Conservation (phyloP, 2,797 vertebrate species). For the Picus viridis region DNA sequence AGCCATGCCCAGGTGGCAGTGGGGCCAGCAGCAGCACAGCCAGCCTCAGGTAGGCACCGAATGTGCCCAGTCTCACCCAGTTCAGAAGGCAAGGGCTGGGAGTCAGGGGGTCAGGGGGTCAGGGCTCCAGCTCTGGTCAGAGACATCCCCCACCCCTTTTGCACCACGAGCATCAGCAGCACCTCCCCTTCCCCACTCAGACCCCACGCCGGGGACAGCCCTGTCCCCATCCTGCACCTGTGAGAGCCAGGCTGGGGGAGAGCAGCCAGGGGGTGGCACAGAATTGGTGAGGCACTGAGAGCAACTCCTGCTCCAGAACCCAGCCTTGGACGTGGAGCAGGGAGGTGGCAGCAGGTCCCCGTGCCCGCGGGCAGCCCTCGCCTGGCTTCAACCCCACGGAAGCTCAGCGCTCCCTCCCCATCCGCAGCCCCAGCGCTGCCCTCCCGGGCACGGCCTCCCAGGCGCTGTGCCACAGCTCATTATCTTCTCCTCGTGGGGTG, state of each 20-base stretch:
- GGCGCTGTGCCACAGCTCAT: background rate
- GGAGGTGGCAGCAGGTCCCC: background rate
- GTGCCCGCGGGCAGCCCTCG: rapidly evolving
- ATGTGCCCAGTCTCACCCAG: rapidly evolving
- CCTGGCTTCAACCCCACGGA: background rate
- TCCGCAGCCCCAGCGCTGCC: rapidly evolving
- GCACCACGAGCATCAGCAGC: background rate
- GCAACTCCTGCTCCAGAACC: background rate
- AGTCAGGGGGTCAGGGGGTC: too few relatives aligned
- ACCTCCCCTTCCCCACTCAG: background rate
- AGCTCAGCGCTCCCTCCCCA: background rate
- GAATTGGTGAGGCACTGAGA: background rate
- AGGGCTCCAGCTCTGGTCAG: background rate
- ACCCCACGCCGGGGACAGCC: rapidly evolving
- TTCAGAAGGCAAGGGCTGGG: rapidly evolving
- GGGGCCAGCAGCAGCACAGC: rapidly evolving
- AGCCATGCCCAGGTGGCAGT: background rate
- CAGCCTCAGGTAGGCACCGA: background rate
- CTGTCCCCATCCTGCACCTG: rapidly evolving
- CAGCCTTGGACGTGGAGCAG: rapidly evolving
- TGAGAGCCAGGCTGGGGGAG: rapidly evolving
- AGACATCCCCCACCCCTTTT: too few relatives aligned
- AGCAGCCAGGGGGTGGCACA: rapidly evolving
- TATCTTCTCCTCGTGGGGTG: rapidly evolving
- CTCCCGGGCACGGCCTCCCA: background rate